Evolutionary conservation across 2,113 vertebrate species (phyloP), one percentile per base, ranked within the genome.

Genomic region (Solenodon paradoxus): DNA sequence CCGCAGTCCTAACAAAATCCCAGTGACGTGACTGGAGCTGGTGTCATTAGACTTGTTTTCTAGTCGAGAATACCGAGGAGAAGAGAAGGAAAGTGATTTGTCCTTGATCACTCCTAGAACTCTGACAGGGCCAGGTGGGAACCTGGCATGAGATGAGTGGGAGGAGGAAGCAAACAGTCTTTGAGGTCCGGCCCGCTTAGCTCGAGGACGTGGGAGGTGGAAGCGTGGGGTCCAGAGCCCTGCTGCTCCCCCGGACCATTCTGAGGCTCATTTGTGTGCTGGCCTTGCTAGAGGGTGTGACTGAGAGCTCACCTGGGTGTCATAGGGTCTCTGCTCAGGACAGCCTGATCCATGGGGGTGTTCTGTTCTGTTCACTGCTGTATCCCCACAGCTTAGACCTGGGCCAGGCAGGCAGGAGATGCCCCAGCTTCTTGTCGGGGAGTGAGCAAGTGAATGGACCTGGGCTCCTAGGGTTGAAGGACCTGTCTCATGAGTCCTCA

Each of bases 81-180:
- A 55, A 72, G 35, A 57, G 61, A 72, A n/a, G 63, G 72, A 30
- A 77, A 78, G 83, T 0, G 24, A 42, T 32, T 32, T 26, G 63
- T 53, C 28, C 1, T 26, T 3, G 47, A 10, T 35, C 0, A 11
- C n/a, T 20, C 47, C 35, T 30, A 45, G 20, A 78, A n/a, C 8
- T 13, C 51, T n/a, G 20, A 28, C 59, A 42, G 35, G 57, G 49
- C 30, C 55, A 38, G 85, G 57, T 13, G 12, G 16, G 61, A 66
- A 13, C 35, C 0, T 0, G 5, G 66, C n/a, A n/a, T 10, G 9
- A 63, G 5, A n/a, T n/a, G n/a, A n/a, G 17, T 0, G 1, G 49
- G 13, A 92, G 9, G 57, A 47, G 3, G 72, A n/a, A 53, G n/a
- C 51, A 71, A 38, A 40, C 8, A 24, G 5, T 7, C 12, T 22